phyloP scores from a whole-genome alignment of 2,113 vertebrate genomes.

The Xenotilapia longispinis region DNA sequence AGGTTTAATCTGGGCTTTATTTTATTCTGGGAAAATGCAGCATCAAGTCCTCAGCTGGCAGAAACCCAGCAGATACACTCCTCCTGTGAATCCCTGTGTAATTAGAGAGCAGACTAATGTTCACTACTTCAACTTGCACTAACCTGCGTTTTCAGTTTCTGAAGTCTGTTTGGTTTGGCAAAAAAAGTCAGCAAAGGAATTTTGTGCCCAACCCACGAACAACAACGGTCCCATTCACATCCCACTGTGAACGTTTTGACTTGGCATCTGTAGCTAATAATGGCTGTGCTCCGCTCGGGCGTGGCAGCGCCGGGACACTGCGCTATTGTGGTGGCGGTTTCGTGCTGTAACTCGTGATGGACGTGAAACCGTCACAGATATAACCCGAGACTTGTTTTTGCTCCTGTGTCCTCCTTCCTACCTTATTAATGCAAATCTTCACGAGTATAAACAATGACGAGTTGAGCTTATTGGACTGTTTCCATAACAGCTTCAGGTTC shows the following conservation, averaged over 20 bases:
- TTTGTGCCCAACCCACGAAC: background rate
- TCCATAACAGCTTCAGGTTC: background rate
- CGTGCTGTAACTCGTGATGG: background rate
- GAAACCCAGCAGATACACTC: background rate
- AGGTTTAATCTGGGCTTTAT: background rate
- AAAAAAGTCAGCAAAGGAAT: background rate
- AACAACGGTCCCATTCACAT: background rate
- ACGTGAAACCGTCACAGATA: background rate
- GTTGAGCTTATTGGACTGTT: background rate
- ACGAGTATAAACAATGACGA: rapidly evolving
- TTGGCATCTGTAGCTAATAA: background rate
- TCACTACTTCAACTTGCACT: background rate
- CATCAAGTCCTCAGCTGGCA: background rate
- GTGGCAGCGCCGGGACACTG: background rate
- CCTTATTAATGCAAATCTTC: background rate
- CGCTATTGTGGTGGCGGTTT: background rate
- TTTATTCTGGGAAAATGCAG: background rate
- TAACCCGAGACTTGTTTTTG: background rate
- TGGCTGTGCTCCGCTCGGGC: background rate
- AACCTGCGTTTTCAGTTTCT: background rate
- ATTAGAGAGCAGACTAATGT: background rate
- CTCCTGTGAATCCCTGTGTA: background rate
- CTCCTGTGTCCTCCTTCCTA: background rate
- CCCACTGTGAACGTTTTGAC: background rate
- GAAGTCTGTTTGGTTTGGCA: background rate